phyloP scores from a whole-genome alignment of 2,113 vertebrate species.

The Nothocercus julius region DNA sequence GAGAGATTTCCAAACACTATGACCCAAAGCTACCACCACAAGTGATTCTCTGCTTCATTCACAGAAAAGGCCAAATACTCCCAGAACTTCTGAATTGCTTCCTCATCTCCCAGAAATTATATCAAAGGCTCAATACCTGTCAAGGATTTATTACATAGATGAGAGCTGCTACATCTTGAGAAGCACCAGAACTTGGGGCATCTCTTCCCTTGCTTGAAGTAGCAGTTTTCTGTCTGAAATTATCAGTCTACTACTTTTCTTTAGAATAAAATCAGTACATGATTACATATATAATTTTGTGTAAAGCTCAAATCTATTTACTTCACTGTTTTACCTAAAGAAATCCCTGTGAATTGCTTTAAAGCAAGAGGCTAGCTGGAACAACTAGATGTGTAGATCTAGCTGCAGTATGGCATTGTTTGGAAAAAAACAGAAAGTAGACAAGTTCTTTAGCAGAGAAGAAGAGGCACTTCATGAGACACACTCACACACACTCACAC shows the following conservation, averaged over 20 bases:
- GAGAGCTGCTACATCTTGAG: not conserved
- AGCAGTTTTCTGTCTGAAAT: not conserved
- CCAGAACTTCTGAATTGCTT: not conserved
- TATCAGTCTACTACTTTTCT: slow-evolving; percentile 38
- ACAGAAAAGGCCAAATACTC: not conserved
- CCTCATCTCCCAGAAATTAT: not conserved
- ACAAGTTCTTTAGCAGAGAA: not conserved
- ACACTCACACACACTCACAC: no score
- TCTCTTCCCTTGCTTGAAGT: slow-evolving; percentile 14
- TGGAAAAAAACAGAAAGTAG: not conserved
- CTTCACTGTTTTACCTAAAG: not conserved
- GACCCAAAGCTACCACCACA: not conserved
- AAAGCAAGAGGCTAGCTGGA: slow-evolving; percentile 4
- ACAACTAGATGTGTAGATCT: slow-evolving; percentile 1
- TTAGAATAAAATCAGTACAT: not conserved
- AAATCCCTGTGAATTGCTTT: slow-evolving; percentile 19
- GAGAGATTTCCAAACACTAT: not conserved
- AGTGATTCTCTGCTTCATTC: not conserved
- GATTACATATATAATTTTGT: slow-evolving; percentile 18
- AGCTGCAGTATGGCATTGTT: not conserved
- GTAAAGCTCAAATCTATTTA: slow-evolving; percentile 14
- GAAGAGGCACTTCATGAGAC: not conserved
- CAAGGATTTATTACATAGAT: not conserved
- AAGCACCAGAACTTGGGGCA: not conserved
- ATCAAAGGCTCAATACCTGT: not conserved